Evolutionary conservation across 2,888 invertebrate species (phyloP), one percentile per base, ranked within the genome.

Genomic region (Plusia festucae): DNA sequence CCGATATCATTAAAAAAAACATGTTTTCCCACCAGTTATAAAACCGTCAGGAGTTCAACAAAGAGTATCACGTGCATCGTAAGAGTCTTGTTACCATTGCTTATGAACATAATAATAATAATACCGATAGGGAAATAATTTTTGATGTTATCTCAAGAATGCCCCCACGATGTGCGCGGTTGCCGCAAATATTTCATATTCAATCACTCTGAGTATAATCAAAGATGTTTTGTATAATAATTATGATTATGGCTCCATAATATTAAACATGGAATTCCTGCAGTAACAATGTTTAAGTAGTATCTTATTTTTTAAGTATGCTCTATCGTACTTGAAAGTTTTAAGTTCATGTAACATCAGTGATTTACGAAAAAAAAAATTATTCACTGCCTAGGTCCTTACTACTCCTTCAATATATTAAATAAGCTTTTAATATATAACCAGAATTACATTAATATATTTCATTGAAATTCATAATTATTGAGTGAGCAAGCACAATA

Each of bases 51-150:
- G 53, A 54, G 9, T 54, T 60, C 11, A 65, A 73, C 60, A 66
- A 62, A 56, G 18, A 49, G 40, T 64, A 58, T 71, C 71, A 70
- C 68, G 61, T 70, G 64, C 65, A 66, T 54, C 5, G 18, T 63
- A 51, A 73, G 70, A 59, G 68, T 70, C 68, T 61, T 53, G 66
- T 78, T 79, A 77, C 64, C 57, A 65, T 70, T 77, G 63, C 66
- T 68, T 53, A 52, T 4, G 52, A 76, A 58, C 53, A 60, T 66
- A 63, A 70, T 63, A 61, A 70, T 63, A 61, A 52, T 65, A 68
- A 60, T 54, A 56, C 51, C 18, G 69, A 76, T 62, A 66, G 53
- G 61, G 44, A 55, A 52, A 61, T 51, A 64, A 67, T 69, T 60
- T 56, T 52, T 56, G 24, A 57, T 65, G 59, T 57, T 62, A 69